Conservation (phyloP, 2,888 invertebrate species). For the Icerya purchasi region DNA sequence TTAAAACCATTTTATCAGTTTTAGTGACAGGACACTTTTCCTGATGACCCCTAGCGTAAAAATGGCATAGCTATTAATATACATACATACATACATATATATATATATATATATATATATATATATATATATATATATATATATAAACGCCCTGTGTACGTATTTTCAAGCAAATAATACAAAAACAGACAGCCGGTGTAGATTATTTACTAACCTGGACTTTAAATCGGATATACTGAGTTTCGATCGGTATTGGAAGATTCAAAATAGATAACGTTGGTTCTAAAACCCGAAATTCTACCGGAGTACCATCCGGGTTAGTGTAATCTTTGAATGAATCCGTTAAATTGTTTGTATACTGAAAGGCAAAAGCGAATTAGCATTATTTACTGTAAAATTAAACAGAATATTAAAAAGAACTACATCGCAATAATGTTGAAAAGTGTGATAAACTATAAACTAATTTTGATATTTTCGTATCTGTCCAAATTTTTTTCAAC, state of each 20-base stretch:
- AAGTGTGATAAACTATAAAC: no score
- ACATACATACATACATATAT: not conserved
- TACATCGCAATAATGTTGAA: no score
- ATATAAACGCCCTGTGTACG: not conserved
- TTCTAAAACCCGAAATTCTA: constrained; percentile 73
- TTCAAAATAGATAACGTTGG: constrained; percentile 78
- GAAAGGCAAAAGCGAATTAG: no score
- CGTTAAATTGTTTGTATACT: constrained; percentile 71
- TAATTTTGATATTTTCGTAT: no score
- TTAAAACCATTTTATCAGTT: no score
- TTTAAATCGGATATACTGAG: constrained; percentile 65
- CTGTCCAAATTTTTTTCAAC: no score
- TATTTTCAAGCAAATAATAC: no score
- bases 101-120: not conserved
- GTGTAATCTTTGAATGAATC: constrained; percentile 78
- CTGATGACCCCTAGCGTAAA: no score
- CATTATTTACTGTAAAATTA: no score
- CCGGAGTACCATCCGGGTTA: constrained; percentile 78
- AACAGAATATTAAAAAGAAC: no score
- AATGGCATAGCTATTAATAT: not conserved
- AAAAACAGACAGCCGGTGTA: no score
- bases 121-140: not conserved
- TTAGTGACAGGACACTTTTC: no score
- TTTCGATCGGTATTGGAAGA: constrained; percentile 74
- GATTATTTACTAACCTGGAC: constrained; percentile 32